A percentile compares a stretch with the other conserved stretches of the same genome.
phyloP scores from a whole-genome alignment of 2,113 vertebrate genomes.

The Furnarius figulus region DNA sequence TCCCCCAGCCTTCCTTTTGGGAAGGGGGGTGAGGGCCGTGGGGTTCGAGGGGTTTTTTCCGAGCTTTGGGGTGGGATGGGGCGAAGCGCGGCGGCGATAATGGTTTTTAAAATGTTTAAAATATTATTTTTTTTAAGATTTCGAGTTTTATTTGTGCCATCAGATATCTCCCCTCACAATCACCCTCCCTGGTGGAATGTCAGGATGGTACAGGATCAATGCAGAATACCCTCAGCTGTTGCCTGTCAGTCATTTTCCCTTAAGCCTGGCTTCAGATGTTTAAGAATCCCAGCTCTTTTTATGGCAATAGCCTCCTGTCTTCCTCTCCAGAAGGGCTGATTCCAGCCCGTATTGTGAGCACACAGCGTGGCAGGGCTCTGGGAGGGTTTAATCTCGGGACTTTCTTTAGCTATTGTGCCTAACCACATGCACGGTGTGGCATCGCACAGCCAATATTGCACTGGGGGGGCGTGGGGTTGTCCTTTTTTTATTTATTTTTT shows the following conservation, averaged over 20 bases:
- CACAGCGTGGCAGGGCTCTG: not conserved
- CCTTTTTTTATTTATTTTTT: not conserved
- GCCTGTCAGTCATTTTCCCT: conserved; percentile 74
- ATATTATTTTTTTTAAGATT: not conserved
- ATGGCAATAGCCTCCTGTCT: conserved; percentile 60
- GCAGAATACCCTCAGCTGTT: conserved; percentile 76
- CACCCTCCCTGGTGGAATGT: conserved; percentile 47
- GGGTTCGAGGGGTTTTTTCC: too few species aligned
- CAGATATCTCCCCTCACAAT: conserved; percentile 36
- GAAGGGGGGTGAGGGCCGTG: too few species aligned
- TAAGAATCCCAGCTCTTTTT: conserved; percentile 80
- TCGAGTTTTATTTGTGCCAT: conserved; percentile 44
- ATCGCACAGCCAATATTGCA: not conserved
- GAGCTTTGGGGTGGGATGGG: not conserved
- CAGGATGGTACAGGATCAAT: conserved; percentile 72
- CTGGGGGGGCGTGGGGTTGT: not conserved
- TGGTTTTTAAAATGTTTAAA: not conserved
- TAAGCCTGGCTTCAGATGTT: conserved; percentile 76
- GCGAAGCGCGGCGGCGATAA: not conserved
- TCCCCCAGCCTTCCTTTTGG: not conserved
- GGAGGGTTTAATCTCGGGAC: not conserved
- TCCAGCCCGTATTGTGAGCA: conserved; percentile 30
- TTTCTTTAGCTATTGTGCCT: not conserved
- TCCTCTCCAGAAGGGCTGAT: conserved; percentile 47
- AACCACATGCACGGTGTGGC: not conserved